These are phyloP conservation scores for Chaitophorus viminalis DNA, from an alignment of 2,888 invertebrate species.

Conservation along the genomic window DNA sequence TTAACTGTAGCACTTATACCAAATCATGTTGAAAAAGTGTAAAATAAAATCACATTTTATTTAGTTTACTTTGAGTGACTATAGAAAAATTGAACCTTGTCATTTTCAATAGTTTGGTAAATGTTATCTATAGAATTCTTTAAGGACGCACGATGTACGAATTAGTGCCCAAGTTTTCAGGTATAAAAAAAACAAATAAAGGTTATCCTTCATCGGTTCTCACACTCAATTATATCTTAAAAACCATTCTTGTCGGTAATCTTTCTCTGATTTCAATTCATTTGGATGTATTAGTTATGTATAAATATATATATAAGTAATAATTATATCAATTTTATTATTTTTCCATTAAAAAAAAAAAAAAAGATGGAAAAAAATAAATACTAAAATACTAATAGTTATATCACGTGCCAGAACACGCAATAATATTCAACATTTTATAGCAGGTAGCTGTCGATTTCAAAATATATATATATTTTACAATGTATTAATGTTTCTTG, in stretches of 20 bases:
- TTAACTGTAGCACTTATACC: too few species aligned
- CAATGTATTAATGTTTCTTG: too few species aligned
- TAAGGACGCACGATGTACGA: neutral
- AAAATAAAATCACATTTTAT: neutral
- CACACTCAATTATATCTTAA: neutral
- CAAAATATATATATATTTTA: too few species aligned
- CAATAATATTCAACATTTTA: too few species aligned
- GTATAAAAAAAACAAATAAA: neutral
- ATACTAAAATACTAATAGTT: too few species aligned
- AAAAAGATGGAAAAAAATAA: neutral
- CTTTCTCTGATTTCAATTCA: neutral
- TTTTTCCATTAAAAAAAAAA: too few species aligned
- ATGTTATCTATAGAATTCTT: neutral
- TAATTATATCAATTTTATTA: neutral
- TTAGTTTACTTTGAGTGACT: conserved; percentile 2
- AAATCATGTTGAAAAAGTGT: too few species aligned
- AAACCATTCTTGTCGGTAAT: neutral
- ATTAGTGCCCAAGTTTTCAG: neutral
- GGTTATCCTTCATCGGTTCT: conserved; percentile 5
- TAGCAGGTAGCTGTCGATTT: too few species aligned
- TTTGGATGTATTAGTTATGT: too few species aligned
- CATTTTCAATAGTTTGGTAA: neutral
- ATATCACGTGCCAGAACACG: too few species aligned
- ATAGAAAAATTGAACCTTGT: conserved; percentile 25
- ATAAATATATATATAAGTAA: neutral